These are phyloP conservation scores for Prosopocoilus inquinatus DNA, from an alignment of 2,888 invertebrate species.

Conservation along the genomic window DNA sequence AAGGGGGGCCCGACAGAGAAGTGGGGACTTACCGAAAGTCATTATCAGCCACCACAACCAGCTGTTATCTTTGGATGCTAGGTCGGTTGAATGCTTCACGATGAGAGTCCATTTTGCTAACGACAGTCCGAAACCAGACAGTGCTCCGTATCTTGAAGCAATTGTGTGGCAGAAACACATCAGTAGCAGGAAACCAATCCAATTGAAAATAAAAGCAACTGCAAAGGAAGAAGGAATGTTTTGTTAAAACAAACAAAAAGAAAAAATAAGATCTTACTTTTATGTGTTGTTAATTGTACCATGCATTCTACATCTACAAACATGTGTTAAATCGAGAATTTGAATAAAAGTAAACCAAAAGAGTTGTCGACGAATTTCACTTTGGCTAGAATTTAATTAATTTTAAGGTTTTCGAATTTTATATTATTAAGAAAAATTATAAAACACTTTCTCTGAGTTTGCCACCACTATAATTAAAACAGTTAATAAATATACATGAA, in stretches of 20 bases:
- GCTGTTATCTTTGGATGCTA: slow-evolving; percentile 83
- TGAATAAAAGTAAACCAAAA: too few relatives aligned
- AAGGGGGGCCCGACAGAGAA: not conserved
- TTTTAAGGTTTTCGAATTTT: too few relatives aligned
- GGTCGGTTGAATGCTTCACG: slow-evolving; percentile 85
- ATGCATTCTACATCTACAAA: too few relatives aligned
- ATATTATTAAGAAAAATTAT: too few relatives aligned
- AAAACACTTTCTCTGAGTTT: too few relatives aligned
- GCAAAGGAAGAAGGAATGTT: not conserved
- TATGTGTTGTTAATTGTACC: too few relatives aligned
- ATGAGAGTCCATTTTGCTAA: slow-evolving; percentile 94
- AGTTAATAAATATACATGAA: too few relatives aligned
- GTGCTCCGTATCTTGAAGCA: slow-evolving; percentile 87
- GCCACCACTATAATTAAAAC: too few relatives aligned
- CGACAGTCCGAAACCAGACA: slow-evolving; percentile 90
- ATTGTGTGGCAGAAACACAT: slow-evolving; percentile 95
- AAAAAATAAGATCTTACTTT: too few relatives aligned
- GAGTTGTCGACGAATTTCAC: too few relatives aligned
- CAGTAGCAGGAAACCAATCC: slow-evolving; percentile 89
- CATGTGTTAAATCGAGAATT: too few relatives aligned
- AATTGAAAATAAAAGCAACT: slow-evolving; percentile 95
- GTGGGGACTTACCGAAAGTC: slow-evolving; percentile 74
- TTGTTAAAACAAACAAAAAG: not conserved
- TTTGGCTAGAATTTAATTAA: too few relatives aligned
- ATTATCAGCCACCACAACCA: slow-evolving; percentile 93